phyloP scores from a whole-genome alignment of 2,797 vertebrate species.

The Intellagama lesueurii region DNA sequence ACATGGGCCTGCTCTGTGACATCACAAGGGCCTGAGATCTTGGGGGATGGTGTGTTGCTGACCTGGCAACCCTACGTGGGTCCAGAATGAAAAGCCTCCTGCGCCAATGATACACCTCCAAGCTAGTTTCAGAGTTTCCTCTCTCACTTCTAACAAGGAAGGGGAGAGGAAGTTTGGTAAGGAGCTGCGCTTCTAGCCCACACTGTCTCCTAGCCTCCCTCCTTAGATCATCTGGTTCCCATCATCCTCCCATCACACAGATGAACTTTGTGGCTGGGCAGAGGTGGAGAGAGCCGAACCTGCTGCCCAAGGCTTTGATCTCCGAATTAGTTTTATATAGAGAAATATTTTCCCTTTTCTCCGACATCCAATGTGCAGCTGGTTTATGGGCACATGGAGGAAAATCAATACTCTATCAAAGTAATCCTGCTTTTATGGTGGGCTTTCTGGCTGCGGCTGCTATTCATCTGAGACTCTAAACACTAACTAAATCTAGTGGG shows the following conservation, averaged over 20 bases:
- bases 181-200: no score
- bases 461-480: conserved; percentile 46
- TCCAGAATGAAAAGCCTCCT: no score
- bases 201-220: neutral
- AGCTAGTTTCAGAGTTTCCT: no score
- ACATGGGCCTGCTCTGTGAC: no score
- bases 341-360: conserved; percentile 21
- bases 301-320: conserved; percentile 30
- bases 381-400: conserved; percentile 42
- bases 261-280: neutral
- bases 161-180: neutral
- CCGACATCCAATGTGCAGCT: conserved; percentile 40
- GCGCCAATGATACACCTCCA: no score
- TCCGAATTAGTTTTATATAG: conserved; percentile 41
- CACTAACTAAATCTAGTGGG: conserved; percentile 50
- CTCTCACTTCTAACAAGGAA: neutral
- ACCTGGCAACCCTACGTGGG: no score
- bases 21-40: no score
- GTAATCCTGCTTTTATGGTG: conserved; percentile 43
- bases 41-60: no score
- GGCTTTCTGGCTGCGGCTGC: conserved; percentile 37
- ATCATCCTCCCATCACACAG: neutral
- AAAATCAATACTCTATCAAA: conserved; percentile 54
- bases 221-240: neutral
- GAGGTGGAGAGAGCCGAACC: neutral